A percentile compares a stretch with the other conserved stretches of the same genome.
These are phyloP conservation scores for Hemitrygon akajei DNA, from an alignment of 2,797 vertebrate genomes.

Conservation along the genomic window DNA sequence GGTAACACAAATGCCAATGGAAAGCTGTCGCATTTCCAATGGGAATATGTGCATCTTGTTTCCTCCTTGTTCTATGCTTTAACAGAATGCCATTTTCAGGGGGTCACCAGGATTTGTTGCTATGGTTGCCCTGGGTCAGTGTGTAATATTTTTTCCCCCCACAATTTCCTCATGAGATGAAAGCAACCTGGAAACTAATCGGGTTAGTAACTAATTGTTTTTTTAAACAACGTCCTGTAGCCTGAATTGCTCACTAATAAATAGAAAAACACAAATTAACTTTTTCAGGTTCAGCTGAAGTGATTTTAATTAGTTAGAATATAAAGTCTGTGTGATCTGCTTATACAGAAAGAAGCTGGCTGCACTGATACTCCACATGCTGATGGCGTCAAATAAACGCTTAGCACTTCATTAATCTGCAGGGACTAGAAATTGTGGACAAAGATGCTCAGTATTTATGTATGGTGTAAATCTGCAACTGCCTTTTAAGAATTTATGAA, in stretches of 20 bases:
- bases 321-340: constrained; percentile 1
- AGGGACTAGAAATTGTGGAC: background rate
- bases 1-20: background rate
- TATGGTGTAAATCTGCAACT: background rate
- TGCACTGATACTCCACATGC: constrained; percentile 11
- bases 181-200: constrained; percentile 17
- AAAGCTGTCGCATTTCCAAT: background rate
- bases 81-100: background rate
- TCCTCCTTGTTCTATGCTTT: background rate
- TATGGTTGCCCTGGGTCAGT: background rate
- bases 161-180: background rate
- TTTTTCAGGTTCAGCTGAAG: constrained; percentile 12
- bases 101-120: background rate
- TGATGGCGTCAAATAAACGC: constrained; percentile 31
- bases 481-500: background rate
- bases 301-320: constrained; percentile 32
- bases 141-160: background rate
- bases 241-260: constrained; percentile 28
- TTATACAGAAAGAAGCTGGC: background rate
- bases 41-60: background rate
- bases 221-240: background rate
- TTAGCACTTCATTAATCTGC: constrained; percentile 32
- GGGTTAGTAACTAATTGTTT: constrained; percentile 28
- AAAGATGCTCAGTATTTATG: background rate
- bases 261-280: constrained; percentile 6